These are phyloP conservation scores for Spinibarbus caldwelli DNA, from an alignment of 2,797 vertebrate genomes.

Conservation along the genomic window DNA sequence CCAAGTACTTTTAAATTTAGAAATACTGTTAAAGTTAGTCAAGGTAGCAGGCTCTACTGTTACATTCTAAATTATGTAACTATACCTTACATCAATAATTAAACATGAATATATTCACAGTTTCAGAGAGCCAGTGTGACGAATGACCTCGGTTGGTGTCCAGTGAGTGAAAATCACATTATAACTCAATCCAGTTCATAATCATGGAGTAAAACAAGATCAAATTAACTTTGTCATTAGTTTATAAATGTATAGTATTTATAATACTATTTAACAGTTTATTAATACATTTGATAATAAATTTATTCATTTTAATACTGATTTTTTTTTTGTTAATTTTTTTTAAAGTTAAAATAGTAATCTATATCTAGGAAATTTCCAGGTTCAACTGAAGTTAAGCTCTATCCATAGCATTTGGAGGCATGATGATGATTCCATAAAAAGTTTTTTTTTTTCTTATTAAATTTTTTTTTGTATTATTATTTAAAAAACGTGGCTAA, in stretches of 20 bases:
- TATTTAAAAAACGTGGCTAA: not conserved
- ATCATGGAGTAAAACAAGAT: not conserved
- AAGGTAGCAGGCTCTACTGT: not conserved
- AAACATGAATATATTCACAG: slow-evolving; percentile 32
- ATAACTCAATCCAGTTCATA: not conserved
- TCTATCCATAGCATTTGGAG: not conserved
- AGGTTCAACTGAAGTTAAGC: not conserved
- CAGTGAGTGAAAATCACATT: slow-evolving; percentile 34
- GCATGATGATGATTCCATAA: not conserved
- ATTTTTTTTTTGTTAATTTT: not conserved
- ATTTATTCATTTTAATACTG: not conserved
- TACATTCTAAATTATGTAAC: slow-evolving; percentile 22
- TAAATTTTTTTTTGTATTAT: not conserved
- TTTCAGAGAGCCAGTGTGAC: slow-evolving; percentile 27
- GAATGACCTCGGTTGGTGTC: slow-evolving; percentile 41
- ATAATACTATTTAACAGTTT: not conserved
- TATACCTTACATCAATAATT: not conserved
- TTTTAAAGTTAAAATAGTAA: not conserved
- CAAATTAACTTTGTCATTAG: not conserved
- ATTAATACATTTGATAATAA: not conserved
- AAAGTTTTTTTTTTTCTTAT: not conserved
- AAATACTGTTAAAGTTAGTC: not conserved
- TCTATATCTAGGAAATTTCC: not conserved
- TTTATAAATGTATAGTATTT: not conserved
- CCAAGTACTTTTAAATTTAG: slow-evolving; percentile 11